Evolutionary conservation across 1,140 invertebrate genomes (phyloP).

Genomic region (Papilio dardanus): DNA sequence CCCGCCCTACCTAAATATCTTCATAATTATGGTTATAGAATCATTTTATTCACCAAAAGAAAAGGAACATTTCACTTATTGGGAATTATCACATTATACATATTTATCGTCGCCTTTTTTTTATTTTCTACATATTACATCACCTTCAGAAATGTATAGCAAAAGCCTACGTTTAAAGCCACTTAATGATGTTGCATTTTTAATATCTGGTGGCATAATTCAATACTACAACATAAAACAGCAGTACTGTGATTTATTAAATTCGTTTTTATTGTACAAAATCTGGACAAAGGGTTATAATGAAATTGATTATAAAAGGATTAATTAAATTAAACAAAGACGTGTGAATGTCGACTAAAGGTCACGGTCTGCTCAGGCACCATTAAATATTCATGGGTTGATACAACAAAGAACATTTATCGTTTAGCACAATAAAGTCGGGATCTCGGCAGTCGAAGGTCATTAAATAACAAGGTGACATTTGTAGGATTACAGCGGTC

Average conservation of each 20-base stretch:
- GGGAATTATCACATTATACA: no score
- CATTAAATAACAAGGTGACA: slow-evolving; percentile 52
- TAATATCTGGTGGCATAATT: no score
- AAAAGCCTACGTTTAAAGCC: no score
- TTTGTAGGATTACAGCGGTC: slow-evolving; percentile 42
- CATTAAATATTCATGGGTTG: slow-evolving; percentile 73
- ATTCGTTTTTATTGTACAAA: background rate
- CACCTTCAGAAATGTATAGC: no score
- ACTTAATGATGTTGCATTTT: no score
- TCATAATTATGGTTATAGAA: no score
- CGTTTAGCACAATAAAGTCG: slow-evolving; percentile 45
- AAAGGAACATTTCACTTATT: no score
- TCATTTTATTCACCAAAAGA: no score
- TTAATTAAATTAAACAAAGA: slow-evolving; percentile 53
- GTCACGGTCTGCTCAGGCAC: slow-evolving; percentile 59
- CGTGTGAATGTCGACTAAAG: slow-evolving; percentile 51
- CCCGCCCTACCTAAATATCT: no score
- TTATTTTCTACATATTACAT: no score
- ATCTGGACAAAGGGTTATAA: background rate
- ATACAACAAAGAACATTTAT: slow-evolving; percentile 57
- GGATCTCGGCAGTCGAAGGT: slow-evolving; percentile 32
- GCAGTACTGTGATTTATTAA: background rate
- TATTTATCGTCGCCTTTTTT: no score
- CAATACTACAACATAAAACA: no score
- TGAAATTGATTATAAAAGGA: background rate